Conservation (phyloP, 2,888 invertebrate species). For the Anthophora plumipes region DNA sequence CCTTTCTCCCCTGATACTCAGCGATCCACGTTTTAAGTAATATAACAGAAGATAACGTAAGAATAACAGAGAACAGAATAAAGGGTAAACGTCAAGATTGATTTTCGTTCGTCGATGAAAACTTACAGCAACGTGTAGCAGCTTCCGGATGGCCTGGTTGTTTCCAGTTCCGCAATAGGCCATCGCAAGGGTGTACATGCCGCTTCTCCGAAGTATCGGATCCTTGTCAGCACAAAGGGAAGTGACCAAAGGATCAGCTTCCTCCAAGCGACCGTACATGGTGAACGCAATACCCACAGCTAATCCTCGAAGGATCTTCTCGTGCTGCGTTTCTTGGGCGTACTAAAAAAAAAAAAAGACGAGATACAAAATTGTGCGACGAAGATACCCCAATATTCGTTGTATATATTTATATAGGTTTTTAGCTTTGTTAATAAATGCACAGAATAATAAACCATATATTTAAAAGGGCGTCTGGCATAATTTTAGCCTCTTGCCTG, state of each 20-base stretch:
- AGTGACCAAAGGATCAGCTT: conserved; percentile 96
- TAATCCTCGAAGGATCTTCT: conserved; percentile 98
- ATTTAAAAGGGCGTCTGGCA: too few relatives aligned
- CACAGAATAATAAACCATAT: too few relatives aligned
- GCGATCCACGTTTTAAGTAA: too few relatives aligned
- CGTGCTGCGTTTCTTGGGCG: conserved; percentile 98
- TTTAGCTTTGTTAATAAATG: too few relatives aligned
- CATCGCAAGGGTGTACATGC: conserved; percentile 99
- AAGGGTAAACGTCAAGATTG: too few relatives aligned
- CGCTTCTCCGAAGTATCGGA: conserved; percentile 96
- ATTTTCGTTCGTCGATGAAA: not conserved
- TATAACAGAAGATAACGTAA: not conserved
- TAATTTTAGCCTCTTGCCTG: too few relatives aligned
- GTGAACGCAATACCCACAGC: conserved; percentile 98
- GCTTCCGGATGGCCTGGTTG: conserved; percentile 96
- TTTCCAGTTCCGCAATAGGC: conserved; percentile 99
- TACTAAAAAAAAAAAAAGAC: conserved; percentile 86
- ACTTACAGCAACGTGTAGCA: conserved; percentile 97
- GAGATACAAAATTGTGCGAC: not conserved
- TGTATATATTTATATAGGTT: too few relatives aligned
- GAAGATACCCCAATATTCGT: too few relatives aligned
- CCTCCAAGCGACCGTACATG: conserved; percentile 98
- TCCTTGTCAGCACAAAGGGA: conserved; percentile 97
- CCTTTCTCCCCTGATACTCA: too few relatives aligned
- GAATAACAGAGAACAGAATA: too few relatives aligned